phyloP scores from a whole-genome alignment of 2,888 invertebrate species.

The Bellardia pandia region DNA sequence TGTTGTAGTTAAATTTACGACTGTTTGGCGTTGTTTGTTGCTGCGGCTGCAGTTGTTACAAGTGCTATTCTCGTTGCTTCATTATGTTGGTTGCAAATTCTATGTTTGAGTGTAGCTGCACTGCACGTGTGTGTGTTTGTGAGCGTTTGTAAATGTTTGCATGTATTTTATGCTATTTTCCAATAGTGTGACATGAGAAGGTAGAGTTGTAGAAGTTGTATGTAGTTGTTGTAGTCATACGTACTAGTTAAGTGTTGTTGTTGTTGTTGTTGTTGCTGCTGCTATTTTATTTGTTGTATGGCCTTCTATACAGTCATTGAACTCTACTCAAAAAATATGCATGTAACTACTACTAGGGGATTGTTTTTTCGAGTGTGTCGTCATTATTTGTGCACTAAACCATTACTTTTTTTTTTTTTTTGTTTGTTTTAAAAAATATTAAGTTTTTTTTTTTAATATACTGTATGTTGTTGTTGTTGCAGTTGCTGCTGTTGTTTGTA shows the following conservation, averaged over 20 bases:
- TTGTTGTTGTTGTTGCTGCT: conserved; percentile 33
- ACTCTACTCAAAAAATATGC: conserved; percentile 72
- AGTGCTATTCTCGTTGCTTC: conserved; percentile 61
- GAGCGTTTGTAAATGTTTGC: neutral
- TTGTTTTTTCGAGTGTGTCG: conserved; percentile 71
- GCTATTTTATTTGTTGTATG: conserved; percentile 65
- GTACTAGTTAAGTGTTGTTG: conserved; percentile 47
- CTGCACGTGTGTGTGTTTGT: conserved; percentile 7
- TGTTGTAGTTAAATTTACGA: conserved; percentile 68
- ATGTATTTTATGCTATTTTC: conserved; percentile 64
- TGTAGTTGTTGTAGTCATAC: conserved; percentile 58
- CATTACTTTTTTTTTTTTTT: conserved; percentile 54
- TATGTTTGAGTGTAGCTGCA: conserved; percentile 58
- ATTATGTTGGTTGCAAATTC: conserved; percentile 50
- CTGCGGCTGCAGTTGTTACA: conserved; percentile 63
- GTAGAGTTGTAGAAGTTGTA: conserved; percentile 54
- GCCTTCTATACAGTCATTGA: conserved; percentile 77
- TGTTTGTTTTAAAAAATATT: conserved; percentile 64
- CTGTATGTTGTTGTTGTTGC: conserved; percentile 25
- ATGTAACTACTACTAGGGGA: conserved; percentile 68
- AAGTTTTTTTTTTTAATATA: conserved; percentile 38
- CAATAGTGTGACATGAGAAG: conserved; percentile 65
- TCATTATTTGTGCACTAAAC: conserved; percentile 71
- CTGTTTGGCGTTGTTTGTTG: conserved; percentile 68
- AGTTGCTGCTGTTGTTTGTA: conserved; percentile 57